These are phyloP conservation scores for Triops longicaudatus DNA, from an alignment of 1,140 invertebrate genomes.

Conservation along the genomic window DNA sequence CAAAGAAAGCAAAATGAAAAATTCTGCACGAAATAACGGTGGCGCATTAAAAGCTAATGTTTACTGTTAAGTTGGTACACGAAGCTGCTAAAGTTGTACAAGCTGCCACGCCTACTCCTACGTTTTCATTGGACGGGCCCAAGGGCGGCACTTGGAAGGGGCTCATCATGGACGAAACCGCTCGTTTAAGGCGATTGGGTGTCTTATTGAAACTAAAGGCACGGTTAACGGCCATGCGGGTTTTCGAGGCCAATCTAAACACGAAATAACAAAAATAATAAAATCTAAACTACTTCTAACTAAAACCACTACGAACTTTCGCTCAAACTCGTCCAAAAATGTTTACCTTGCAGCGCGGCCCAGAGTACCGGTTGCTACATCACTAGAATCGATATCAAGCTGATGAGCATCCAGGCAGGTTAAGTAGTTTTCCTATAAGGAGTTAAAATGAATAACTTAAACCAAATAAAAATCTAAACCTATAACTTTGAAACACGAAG, in stretches of 20 bases:
- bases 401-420: conserved; percentile 63
- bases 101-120: not conserved
- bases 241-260: conserved; percentile 37
- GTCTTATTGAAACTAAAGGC: conserved; percentile 92
- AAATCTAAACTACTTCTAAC: no score
- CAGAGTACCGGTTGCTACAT: conserved; percentile 69
- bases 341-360: conserved; percentile 69
- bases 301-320: no score
- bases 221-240: conserved; percentile 39
- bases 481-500: no score
- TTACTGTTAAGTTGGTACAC: conserved; percentile 1
- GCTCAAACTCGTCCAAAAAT: no score
- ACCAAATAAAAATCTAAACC: not conserved
- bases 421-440: conserved; percentile 64
- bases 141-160: conserved; percentile 41
- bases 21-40: not conserved
- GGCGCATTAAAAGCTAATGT: not conserved
- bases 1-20: not conserved
- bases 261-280: conserved; percentile 28
- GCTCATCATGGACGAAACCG: conserved; percentile 90
- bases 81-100: not conserved
- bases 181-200: conserved; percentile 81
- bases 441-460: conserved; percentile 3
- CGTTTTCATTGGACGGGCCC: conserved; percentile 23
- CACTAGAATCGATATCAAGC: conserved; percentile 72